A percentile compares a stretch with the other conserved stretches of the same genome.
These are phyloP conservation scores for Hypercompe scribonia DNA, from an alignment of 2,888 invertebrate species.

Conservation along the genomic window DNA sequence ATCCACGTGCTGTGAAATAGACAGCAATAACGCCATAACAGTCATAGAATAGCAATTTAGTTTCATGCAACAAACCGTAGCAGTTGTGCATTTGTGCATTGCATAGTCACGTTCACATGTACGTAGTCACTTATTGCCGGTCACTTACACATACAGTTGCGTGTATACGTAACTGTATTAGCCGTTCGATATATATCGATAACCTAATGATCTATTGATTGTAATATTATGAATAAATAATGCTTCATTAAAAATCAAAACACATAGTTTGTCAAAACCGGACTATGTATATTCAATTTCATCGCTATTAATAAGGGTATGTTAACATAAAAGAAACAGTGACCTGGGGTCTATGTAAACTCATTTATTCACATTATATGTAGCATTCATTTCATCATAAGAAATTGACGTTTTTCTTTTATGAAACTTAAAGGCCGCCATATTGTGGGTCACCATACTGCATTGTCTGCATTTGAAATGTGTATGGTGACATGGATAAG, in stretches of 20 bases:
- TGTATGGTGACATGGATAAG: no score
- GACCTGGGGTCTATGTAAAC: neutral
- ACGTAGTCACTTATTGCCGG: neutral
- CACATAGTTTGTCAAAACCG: neutral
- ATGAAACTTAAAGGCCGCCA: no score
- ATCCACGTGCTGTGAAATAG: neutral
- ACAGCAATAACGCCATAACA: constrained; percentile 11
- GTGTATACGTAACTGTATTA: neutral
- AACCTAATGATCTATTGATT: neutral
- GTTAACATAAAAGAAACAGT: neutral
- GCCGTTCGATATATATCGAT: neutral
- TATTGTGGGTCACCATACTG: no score
- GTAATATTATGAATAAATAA: neutral
- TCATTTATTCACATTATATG: no score
- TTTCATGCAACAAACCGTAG: neutral
- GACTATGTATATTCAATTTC: neutral
- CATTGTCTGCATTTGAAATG: no score
- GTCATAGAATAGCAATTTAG: neutral
- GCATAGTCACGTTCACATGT: neutral
- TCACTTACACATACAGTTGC: neutral
- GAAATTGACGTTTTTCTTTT: neutral
- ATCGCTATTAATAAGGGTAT: neutral
- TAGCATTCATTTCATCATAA: no score
- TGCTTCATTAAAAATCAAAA: neutral
- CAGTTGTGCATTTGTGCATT: neutral